Evolutionary conservation across 2,888 invertebrate genomes (phyloP).

Genomic region (Cephus sareptanus): DNA sequence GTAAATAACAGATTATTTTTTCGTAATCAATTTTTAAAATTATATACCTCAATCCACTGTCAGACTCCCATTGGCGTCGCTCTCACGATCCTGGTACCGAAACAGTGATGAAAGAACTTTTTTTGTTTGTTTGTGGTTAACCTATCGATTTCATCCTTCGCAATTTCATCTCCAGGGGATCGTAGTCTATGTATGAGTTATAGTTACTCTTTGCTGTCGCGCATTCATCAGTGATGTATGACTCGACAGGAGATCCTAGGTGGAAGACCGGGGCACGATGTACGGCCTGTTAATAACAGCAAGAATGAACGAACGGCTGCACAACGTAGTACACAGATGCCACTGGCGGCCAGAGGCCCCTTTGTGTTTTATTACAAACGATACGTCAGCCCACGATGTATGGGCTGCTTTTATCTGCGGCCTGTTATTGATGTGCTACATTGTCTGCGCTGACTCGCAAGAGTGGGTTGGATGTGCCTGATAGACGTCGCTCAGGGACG

Average conservation of each 20-base stretch:
- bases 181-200: conserved; percentile 60
- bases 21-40: background rate
- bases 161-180: conserved; percentile 43
- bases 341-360: conserved; percentile 53
- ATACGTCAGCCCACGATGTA: conserved; percentile 63
- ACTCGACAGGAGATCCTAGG: conserved; percentile 56
- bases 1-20: background rate
- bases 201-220: conserved; percentile 60
- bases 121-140: conserved; percentile 37
- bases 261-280: conserved; percentile 50
- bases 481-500: conserved; percentile 45
- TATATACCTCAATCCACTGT: background rate
- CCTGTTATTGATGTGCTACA: conserved; percentile 65
- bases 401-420: conserved; percentile 62
- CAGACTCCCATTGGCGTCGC: background rate
- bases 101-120: conserved; percentile 24
- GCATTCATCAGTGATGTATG: conserved; percentile 61
- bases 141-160: conserved; percentile 55
- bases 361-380: conserved; percentile 66
- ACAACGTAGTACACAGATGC: conserved; percentile 52
- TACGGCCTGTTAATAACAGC: conserved; percentile 60
- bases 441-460: conserved; percentile 61
- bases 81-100: background rate
- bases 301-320: conserved; percentile 47
- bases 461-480: conserved; percentile 47